Percentiles rank a stretch among this genome's conserved stretches.
Conservation (phyloP, 2,113 vertebrate genomes). For the Platichthys flesus region DNA sequence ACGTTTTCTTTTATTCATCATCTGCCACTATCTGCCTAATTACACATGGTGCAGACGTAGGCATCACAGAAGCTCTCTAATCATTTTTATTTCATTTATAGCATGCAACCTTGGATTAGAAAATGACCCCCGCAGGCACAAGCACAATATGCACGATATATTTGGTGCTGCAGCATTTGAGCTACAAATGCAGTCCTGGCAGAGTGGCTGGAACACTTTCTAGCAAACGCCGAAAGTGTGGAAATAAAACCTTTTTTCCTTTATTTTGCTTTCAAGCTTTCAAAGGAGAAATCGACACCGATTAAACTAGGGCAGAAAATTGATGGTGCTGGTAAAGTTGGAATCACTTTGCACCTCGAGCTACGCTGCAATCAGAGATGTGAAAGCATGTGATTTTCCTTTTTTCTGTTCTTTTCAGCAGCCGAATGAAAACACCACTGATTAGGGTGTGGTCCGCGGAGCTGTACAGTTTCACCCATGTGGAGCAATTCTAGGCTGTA, state of each 20-base stretch:
- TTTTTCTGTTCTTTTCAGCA: slow-evolving; percentile 11
- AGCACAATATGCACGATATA: slow-evolving; percentile 1
- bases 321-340: slow-evolving; percentile 7
- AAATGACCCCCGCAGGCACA: slow-evolving; percentile 8
- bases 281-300: background rate
- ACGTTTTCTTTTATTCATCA: slow-evolving; percentile 51
- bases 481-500: background rate
- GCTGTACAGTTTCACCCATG: slow-evolving; percentile 4
- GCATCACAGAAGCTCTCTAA: slow-evolving; percentile 17
- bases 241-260: background rate
- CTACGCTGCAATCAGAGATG: slow-evolving; percentile 35
- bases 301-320: slow-evolving; percentile 19
- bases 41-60: slow-evolving; percentile 22
- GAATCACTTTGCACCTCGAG: slow-evolving; percentile 8
- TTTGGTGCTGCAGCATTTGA: background rate
- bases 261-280: background rate
- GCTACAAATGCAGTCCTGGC: background rate
- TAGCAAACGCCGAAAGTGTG: no score
- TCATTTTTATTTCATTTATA: slow-evolving; percentile 26
- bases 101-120: slow-evolving; percentile 11
- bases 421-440: slow-evolving; percentile 38
- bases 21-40: slow-evolving; percentile 50
- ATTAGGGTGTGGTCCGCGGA: slow-evolving; percentile 32
- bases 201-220: background rate
- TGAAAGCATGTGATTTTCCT: slow-evolving; percentile 13